Conservation (phyloP, 1,140 invertebrate genomes). For the Ips typographus region DNA sequence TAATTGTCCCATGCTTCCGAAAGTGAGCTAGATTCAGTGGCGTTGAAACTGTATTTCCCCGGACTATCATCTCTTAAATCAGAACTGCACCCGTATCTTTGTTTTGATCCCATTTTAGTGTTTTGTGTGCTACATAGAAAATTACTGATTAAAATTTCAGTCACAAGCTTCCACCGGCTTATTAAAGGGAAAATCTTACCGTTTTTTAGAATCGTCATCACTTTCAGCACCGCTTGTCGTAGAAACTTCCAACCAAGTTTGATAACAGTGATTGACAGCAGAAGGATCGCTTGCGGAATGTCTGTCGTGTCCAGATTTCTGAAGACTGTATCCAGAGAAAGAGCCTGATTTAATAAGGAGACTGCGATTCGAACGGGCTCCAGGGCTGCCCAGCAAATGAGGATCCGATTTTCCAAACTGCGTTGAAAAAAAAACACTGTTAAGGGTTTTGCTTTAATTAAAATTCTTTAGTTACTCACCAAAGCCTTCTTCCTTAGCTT, state of each 20-base stretch:
- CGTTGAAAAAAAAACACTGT: constrained; percentile 15
- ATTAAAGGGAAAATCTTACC: constrained; percentile 37
- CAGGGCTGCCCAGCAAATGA: constrained; percentile 32
- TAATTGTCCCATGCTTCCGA: constrained; percentile 87
- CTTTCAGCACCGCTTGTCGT: constrained; percentile 51
- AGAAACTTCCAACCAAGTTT: constrained; percentile 48
- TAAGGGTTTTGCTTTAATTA: neutral
- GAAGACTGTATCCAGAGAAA: constrained; percentile 61
- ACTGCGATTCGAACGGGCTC: constrained; percentile 25
- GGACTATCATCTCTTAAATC: constrained; percentile 45
- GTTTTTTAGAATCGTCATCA: constrained; percentile 45
- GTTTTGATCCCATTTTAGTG: constrained; percentile 33
- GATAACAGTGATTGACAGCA: constrained; percentile 46
- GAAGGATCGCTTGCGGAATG: constrained; percentile 63
- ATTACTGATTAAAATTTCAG: no score
- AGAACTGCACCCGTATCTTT: constrained; percentile 37
- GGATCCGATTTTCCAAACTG: constrained; percentile 43
- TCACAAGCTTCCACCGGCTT: neutral
- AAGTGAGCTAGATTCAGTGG: constrained; percentile 69
- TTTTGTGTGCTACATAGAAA: no score
- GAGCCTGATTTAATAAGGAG: constrained; percentile 66
- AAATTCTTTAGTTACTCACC: constrained; percentile 45
- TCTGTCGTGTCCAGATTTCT: constrained; percentile 58
- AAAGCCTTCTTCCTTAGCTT: constrained; percentile 63
- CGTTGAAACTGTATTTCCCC: constrained; percentile 45